Conservation (phyloP, 2,113 vertebrate genomes). For the Stigmatopora nigra region DNA sequence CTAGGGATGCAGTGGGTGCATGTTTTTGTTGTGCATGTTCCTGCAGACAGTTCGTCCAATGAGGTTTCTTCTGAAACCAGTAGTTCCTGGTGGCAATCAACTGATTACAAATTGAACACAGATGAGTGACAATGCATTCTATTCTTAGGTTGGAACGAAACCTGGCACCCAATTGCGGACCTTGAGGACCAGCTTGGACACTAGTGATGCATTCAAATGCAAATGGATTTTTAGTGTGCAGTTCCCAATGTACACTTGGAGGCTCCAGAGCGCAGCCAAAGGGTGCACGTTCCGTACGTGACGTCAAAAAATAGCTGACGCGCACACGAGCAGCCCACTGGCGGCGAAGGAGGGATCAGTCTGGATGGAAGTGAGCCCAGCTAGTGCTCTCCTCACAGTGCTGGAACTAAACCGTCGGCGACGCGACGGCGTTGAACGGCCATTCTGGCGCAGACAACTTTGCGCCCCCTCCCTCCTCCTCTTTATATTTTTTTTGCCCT, state of each 20-base stretch:
- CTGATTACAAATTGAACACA: no score
- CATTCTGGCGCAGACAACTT: slow-evolving; percentile 32
- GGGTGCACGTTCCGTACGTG: slow-evolving; percentile 40
- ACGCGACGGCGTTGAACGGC: slow-evolving; percentile 28
- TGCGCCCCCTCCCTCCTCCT: slow-evolving; percentile 7
- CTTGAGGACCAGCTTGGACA: no score
- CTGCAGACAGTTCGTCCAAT: no score
- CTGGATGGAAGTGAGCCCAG: slow-evolving; percentile 42
- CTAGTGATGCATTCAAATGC: no score
- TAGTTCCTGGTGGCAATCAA: no score
- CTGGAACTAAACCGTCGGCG: slow-evolving; percentile 3
- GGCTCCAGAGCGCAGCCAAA: slow-evolving; percentile 43
- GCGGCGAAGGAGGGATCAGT: slow-evolving; percentile 30
- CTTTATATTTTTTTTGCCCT: slow-evolving; percentile 40
- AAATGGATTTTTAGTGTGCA: slow-evolving; percentile 17
- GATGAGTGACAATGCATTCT: no score
- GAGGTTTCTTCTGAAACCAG: no score
- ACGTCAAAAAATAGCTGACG: slow-evolving; percentile 57
- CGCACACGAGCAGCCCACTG: slow-evolving; percentile 33
- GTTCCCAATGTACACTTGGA: slow-evolving; percentile 19
- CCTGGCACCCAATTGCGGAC: no score
- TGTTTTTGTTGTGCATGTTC: no score
- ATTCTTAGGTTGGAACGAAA: no score
- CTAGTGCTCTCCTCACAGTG: slow-evolving; percentile 48
- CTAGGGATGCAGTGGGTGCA: no score